A percentile compares a stretch with the other conserved stretches of the same genome.
Conservation (phyloP, 64 coral and sea anemone genomes). For the Actinia equina region DNA sequence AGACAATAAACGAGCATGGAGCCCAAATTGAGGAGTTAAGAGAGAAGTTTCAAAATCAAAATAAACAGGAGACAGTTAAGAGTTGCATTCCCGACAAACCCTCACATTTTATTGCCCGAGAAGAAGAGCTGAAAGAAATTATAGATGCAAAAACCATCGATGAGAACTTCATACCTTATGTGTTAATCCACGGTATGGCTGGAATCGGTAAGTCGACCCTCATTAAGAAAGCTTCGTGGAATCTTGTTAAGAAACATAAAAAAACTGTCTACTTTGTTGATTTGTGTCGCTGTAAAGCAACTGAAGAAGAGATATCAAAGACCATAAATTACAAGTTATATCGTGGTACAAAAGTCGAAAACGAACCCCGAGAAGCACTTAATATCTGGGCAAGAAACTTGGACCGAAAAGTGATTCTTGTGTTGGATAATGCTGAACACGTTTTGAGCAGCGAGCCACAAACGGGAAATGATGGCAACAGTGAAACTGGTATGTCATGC, state of each 20-base stretch:
- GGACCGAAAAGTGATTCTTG: constrained; percentile 20
- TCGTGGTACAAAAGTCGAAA: not conserved
- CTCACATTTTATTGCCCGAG: not conserved
- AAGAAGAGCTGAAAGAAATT: not conserved
- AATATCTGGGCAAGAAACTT: constrained; percentile 27
- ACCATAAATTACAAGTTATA: not conserved
- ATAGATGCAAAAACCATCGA: not conserved
- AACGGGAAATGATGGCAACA: not conserved
- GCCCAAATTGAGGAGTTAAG: too few species aligned
- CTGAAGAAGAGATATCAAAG: not conserved
- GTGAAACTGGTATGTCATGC: not conserved
- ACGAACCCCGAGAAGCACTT: not conserved
- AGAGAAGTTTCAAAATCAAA: not conserved
- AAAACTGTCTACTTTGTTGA: not conserved
- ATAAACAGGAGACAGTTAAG: not conserved
- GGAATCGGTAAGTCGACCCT: not conserved
- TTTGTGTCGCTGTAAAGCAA: not conserved
- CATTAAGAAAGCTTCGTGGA: not conserved
- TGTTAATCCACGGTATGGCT: not conserved
- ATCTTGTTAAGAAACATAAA: not conserved
- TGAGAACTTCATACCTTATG: not conserved
- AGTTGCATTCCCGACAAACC: not conserved
- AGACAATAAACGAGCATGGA: not conserved
- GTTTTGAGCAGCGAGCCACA: not conserved
- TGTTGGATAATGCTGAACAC: constrained; percentile 35